A percentile compares a stretch with the other conserved stretches of the same genome.
These are phyloP conservation scores for Tetragonula carbonaria DNA, from an alignment of 2,888 invertebrate species.

Conservation along the genomic window DNA sequence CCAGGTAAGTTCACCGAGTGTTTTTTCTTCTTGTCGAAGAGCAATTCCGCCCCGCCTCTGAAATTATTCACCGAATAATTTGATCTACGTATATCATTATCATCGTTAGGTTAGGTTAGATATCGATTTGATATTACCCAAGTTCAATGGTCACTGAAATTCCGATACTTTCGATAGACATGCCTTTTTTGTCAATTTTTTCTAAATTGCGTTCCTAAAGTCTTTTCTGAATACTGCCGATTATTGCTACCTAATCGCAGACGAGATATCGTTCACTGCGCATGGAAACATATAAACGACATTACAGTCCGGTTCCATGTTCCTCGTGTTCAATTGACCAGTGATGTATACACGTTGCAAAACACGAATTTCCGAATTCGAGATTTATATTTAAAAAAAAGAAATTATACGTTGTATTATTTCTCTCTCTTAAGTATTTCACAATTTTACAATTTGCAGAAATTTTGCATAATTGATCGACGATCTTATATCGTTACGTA, in stretches of 20 bases:
- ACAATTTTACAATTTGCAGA: background rate
- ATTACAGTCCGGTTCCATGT: slow-evolving; percentile 45
- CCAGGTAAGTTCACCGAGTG: slow-evolving; percentile 87
- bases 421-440: background rate
- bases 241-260: slow-evolving; percentile 25
- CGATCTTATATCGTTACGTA: background rate
- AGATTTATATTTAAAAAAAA: background rate
- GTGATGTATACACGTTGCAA: slow-evolving; percentile 31
- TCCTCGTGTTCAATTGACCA: slow-evolving; percentile 45
- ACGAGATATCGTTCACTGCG: slow-evolving; percentile 27
- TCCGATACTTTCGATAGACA: slow-evolving; percentile 58
- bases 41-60: slow-evolving; percentile 96
- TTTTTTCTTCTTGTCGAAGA: slow-evolving; percentile 93
- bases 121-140: slow-evolving; percentile 68
- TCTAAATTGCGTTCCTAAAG: background rate
- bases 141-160: slow-evolving; percentile 75
- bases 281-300: slow-evolving; percentile 48
- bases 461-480: background rate
- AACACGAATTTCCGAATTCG: background rate
- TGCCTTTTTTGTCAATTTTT: slow-evolving; percentile 29
- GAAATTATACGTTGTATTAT: background rate
- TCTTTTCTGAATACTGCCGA: background rate
- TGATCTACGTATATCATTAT: slow-evolving; percentile 27
- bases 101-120: slow-evolving; percentile 38
- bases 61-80: slow-evolving; percentile 77